These are phyloP conservation scores for Mercenaria mercenaria DNA, from an alignment of 1,140 invertebrate genomes.

Conservation along the genomic window DNA sequence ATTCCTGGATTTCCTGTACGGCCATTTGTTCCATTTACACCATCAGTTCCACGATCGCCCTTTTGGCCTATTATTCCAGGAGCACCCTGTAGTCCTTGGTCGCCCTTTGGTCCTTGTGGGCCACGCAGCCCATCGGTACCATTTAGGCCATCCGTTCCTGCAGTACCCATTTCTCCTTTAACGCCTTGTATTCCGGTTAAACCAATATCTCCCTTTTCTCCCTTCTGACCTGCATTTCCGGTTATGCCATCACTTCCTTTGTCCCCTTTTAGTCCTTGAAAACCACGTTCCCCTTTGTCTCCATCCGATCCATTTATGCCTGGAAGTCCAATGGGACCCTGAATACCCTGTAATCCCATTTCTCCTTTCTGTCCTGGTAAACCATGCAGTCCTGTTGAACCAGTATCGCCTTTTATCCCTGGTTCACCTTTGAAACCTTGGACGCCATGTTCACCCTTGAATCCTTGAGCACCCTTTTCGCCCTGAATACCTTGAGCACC, in stretches of 20 bases:
- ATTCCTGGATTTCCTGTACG: background rate
- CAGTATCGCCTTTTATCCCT: slow-evolving; percentile 31
- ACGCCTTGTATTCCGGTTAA: background rate
- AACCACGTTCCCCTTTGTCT: slow-evolving; percentile 31
- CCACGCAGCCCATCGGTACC: slow-evolving; percentile 45
- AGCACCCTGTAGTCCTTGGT: background rate
- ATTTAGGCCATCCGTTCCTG: slow-evolving; percentile 8
- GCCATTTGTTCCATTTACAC: background rate
- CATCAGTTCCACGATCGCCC: background rate
- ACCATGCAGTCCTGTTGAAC: background rate
- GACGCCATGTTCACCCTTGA: background rate
- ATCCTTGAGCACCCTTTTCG: slow-evolving; percentile 12
- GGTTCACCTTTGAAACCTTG: background rate
- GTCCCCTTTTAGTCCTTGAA: slow-evolving; percentile 17
- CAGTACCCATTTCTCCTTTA: background rate
- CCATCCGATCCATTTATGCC: background rate
- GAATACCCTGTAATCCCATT: background rate
- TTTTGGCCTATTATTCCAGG: background rate
- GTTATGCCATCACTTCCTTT: background rate
- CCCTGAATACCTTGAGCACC: slow-evolving; percentile 28
- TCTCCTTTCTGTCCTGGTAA: slow-evolving; percentile 47
- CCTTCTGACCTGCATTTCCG: slow-evolving; percentile 24
- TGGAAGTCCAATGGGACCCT: background rate
- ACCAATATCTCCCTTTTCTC: slow-evolving; percentile 20
- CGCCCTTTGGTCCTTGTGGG: slow-evolving; percentile 44